Conservation (phyloP, 2,888 invertebrate genomes). For the Ectropis crepuscularia region DNA sequence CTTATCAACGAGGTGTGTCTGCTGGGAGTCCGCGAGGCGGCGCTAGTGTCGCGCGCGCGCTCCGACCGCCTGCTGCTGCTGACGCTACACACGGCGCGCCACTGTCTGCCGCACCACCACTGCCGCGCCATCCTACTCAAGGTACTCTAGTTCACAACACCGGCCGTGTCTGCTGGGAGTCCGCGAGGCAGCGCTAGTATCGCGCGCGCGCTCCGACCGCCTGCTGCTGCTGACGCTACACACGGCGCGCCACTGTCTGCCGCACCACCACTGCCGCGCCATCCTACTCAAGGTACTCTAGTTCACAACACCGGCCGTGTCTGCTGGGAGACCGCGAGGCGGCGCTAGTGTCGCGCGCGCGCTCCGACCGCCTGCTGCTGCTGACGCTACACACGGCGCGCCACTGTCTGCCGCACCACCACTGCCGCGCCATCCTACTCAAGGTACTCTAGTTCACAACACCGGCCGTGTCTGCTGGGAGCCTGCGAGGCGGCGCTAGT, state of each 20-base stretch:
- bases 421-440: conserved; percentile 85
- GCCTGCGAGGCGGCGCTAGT: conserved; percentile 56
- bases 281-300: conserved; percentile 84
- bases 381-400: conserved; percentile 63
- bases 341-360: conserved; percentile 45
- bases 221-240: conserved; percentile 60
- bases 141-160: conserved; percentile 60
- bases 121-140: conserved; percentile 86
- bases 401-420: conserved; percentile 83
- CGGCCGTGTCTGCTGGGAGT: too few relatives aligned
- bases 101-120: conserved; percentile 83
- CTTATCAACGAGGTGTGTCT: conserved; percentile 59
- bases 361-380: conserved; percentile 50
- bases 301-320: conserved; percentile 40
- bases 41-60: conserved; percentile 46
- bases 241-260: conserved; percentile 76
- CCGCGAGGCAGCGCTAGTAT: conserved; percentile 2
- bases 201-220: conserved; percentile 44
- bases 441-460: conserved; percentile 74
- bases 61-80: conserved; percentile 51
- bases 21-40: conserved; percentile 57
- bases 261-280: conserved; percentile 85
- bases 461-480: conserved; percentile 50
- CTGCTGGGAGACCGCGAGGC: conserved; percentile 58
- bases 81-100: conserved; percentile 67